These are phyloP conservation scores for Antheraea yamamai DNA, from an alignment of 2,888 invertebrate genomes.

Conservation along the genomic window DNA sequence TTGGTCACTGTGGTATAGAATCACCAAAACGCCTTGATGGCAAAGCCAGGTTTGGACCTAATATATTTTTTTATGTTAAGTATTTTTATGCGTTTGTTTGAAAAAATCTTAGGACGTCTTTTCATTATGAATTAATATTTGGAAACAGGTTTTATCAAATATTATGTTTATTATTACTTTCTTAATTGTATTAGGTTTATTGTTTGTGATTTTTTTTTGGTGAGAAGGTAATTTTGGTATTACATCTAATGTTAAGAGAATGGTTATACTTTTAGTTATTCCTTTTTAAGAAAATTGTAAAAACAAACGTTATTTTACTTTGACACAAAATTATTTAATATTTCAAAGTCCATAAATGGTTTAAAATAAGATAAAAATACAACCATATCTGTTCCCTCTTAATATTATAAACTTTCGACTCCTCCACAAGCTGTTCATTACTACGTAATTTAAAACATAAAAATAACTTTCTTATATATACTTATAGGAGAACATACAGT, in stretches of 20 bases:
- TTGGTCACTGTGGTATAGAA: slow-evolving; percentile 62
- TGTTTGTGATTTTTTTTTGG: no score
- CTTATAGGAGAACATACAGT: slow-evolving; percentile 27
- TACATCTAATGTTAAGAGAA: no score
- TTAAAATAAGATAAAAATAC: neutral
- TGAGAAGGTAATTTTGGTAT: no score
- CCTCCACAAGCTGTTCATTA: neutral
- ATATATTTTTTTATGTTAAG: neutral
- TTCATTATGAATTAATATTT: no score
- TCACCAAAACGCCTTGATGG: slow-evolving; percentile 33
- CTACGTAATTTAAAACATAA: neutral
- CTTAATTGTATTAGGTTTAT: no score
- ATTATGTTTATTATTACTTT: no score
- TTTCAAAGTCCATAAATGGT: neutral
- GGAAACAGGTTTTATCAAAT: no score
- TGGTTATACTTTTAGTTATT: no score
- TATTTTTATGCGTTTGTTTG: neutral
- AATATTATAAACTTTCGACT: neutral
- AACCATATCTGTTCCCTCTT: no score
- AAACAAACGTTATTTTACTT: neutral
- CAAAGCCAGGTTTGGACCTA: slow-evolving; percentile 37
- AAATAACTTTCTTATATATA: neutral
- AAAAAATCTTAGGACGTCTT: no score
- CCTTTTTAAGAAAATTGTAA: no score
- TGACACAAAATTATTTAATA: neutral